phyloP scores from a whole-genome alignment of 2,113 vertebrate genomes.

The Apodemus speciosus region DNA sequence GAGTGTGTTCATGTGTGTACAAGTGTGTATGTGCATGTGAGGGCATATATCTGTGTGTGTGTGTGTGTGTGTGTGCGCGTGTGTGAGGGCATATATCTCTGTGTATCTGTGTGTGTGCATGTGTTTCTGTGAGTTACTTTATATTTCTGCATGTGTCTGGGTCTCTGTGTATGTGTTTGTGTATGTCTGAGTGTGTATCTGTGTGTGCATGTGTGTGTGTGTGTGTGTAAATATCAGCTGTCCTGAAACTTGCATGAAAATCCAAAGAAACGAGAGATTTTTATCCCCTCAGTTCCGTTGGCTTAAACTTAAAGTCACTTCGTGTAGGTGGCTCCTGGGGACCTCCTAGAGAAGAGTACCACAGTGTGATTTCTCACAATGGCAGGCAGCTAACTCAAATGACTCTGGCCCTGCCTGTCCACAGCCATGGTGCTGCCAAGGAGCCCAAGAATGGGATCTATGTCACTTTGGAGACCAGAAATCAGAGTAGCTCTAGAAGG shows the following conservation, averaged over 20 bases:
- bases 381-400: background rate
- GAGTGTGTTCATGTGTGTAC: background rate
- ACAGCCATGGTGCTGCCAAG: background rate
- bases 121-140: background rate
- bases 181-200: background rate
- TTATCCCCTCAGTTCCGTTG: background rate
- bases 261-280: background rate
- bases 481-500: background rate
- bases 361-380: background rate
- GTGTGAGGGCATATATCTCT: background rate
- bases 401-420: background rate
- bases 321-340: background rate
- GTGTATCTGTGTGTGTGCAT: background rate
- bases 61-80: background rate
- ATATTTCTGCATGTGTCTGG: too few species aligned
- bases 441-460: background rate
- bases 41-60: background rate
- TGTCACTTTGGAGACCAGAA: too few species aligned
- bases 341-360: background rate
- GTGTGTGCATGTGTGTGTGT: background rate
- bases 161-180: background rate
- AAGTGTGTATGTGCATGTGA: accelerated
- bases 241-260: background rate
- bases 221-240: background rate
- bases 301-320: too few species aligned